phyloP scores from a whole-genome alignment of 2,888 invertebrate genomes.

The Cephus sareptanus region DNA sequence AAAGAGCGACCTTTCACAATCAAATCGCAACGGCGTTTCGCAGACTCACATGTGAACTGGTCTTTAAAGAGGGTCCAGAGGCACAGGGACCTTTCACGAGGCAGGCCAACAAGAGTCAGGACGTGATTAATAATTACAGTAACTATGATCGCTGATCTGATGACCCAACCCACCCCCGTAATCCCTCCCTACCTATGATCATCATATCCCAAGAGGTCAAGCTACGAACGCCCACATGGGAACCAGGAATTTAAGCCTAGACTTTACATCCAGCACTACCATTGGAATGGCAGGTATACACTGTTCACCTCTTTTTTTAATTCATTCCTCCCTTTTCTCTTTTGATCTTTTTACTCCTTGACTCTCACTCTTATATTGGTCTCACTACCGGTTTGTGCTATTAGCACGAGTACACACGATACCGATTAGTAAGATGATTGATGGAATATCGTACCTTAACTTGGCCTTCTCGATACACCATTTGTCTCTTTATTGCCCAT shows the following conservation, averaged over 20 bases:
- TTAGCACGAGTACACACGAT: conserved; percentile 19
- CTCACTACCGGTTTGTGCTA: conserved; percentile 4
- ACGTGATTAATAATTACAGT: conserved; percentile 51
- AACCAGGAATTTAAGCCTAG: conserved; percentile 21
- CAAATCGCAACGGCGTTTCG: too few relatives aligned
- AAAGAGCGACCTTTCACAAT: too few relatives aligned
- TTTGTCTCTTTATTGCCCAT: too few relatives aligned
- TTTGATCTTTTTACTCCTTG: too few relatives aligned
- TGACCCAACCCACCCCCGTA: conserved; percentile 46
- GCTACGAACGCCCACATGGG: conserved; percentile 49
- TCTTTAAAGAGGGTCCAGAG: too few relatives aligned
- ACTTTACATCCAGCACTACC: too few relatives aligned
- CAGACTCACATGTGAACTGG: too few relatives aligned
- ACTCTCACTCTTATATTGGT: neutral
- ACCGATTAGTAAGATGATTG: conserved; percentile 21
- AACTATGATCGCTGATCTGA: conserved; percentile 55
- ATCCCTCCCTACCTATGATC: too few relatives aligned
- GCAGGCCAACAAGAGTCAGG: conserved; percentile 18
- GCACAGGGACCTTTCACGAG: conserved; percentile 20
- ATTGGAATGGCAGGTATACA: too few relatives aligned
- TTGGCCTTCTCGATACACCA: too few relatives aligned
- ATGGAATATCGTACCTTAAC: conserved; percentile 11
- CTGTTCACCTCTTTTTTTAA: too few relatives aligned
- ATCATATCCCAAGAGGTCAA: conserved; percentile 42
- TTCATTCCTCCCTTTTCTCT: too few relatives aligned